Evolutionary conservation across 2,797 vertebrate species (phyloP), one percentile per base, ranked within the genome.

Genomic region (Myotis planiceps): DNA sequence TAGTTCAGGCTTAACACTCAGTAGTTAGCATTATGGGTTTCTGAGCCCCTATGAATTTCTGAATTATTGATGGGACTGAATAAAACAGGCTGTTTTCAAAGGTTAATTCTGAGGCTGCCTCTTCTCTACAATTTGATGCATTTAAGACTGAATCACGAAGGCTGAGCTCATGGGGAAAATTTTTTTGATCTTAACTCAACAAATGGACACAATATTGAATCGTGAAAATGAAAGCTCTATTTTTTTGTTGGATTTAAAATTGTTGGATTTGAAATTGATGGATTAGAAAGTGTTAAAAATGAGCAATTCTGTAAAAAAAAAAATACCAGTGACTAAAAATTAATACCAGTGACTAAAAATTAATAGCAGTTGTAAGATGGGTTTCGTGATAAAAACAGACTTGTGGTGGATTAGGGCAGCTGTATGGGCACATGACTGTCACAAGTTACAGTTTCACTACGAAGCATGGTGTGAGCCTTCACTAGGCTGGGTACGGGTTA

Each of bases 31-130:
- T 60, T 39, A 27, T 66, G 63, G 68, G 8, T 92, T 88, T 58
- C 86, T 9, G 25, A 95, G n/a, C 71, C n/a, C 37, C 16, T 85
- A 32, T 15, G 8, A 79, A 76, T 92, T 94, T 96, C 86, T 86
- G n/a, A 79, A 79, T 90, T 63, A 90, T n/a, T 60, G 8, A 71
- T 68, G 23, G 45, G 16, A 86, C 25, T 49, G 45, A 87, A 85
- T 78, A 78, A 47, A 90, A 66, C 23, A 42, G 37, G 76, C 39
- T n/a, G 5, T 79, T 90, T 53, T 76, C 29, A 95, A 83, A 80
- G 72, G 23, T 92, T 95, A 76, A 79, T 88, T 79, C 27, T 90
- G 65, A 34, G 15, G 4, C 13, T 88, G 66, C 14, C 15, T 25
- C 25, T 47, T 93, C 51, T 21, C 8, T 88, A 51, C 78, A 72